Conservation (phyloP, 2,797 vertebrate species). For the Spizella passerina region DNA sequence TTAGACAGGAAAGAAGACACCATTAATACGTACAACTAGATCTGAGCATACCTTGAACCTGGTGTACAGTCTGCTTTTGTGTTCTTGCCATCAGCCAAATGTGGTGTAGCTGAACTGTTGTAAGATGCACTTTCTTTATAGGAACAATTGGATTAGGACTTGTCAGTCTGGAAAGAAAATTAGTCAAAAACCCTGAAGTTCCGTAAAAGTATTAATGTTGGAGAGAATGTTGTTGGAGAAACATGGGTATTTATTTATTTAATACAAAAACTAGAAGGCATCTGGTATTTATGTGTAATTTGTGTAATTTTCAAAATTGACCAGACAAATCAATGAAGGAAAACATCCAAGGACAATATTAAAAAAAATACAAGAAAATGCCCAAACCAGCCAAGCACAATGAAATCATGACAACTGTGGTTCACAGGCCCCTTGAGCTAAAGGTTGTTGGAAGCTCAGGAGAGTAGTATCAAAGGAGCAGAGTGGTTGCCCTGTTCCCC, state of each 20-base stretch:
- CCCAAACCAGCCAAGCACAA: background rate
- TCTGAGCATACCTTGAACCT: background rate
- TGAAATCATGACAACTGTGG: background rate
- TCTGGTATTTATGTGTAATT: background rate
- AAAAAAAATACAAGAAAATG: background rate
- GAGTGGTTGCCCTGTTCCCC: background rate
- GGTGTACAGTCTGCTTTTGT: background rate
- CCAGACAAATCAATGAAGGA: background rate
- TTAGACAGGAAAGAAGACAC: background rate
- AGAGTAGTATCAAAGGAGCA: background rate
- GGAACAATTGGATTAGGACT: background rate
- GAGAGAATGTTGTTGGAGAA: background rate
- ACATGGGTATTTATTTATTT: background rate
- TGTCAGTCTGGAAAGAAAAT: background rate
- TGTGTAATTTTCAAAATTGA: background rate
- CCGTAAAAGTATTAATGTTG: background rate
- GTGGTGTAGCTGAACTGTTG: background rate
- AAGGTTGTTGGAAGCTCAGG: background rate
- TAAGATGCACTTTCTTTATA: background rate
- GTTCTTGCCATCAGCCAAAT: background rate
- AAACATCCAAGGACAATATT: background rate
- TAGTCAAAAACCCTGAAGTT: background rate
- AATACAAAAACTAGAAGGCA: background rate
- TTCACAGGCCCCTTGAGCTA: background rate
- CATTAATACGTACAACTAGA: background rate